These are phyloP conservation scores for Troides oblongomaculatus DNA, from an alignment of 2,888 invertebrate genomes.

Conservation along the genomic window DNA sequence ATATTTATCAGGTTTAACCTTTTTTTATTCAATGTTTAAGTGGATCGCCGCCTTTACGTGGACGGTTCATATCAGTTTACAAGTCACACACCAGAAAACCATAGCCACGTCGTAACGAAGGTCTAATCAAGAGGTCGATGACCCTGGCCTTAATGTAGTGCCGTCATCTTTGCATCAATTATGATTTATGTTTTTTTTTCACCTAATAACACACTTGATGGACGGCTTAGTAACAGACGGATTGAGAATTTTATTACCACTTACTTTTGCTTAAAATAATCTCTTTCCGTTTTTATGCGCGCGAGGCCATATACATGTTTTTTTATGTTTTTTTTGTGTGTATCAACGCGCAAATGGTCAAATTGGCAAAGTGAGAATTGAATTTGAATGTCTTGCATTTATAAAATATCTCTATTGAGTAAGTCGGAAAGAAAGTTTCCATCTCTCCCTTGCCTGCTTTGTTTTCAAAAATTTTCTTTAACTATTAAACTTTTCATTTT, in stretches of 20 bases:
- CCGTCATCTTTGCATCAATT: constrained; percentile 5
- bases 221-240: neutral
- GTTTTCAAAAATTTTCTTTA: too few relatives aligned
- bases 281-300: constrained; percentile 13
- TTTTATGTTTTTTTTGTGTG: neutral
- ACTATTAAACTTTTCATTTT: too few relatives aligned
- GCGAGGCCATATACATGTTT: constrained; percentile 1
- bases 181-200: constrained; percentile 13
- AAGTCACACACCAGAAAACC: constrained; percentile 24
- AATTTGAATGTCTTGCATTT: too few relatives aligned
- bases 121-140: constrained; percentile 28
- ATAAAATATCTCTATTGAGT: too few relatives aligned
- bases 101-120: constrained; percentile 25
- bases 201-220: constrained; percentile 11
- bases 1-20: too few relatives aligned
- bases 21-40: neutral
- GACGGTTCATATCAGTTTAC: constrained; percentile 21
- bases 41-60: constrained; percentile 20
- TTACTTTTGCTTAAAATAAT: constrained; percentile 19
- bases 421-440: too few relatives aligned
- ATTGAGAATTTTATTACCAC: constrained; percentile 4
- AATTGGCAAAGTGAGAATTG: too few relatives aligned
- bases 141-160: constrained; percentile 26
- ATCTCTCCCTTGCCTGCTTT: too few relatives aligned
- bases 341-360: too few relatives aligned